Evolutionary conservation across 2,113 vertebrate species (phyloP), one percentile per base, ranked within the genome.

Genomic region (Pomatostomus ruficeps): DNA sequence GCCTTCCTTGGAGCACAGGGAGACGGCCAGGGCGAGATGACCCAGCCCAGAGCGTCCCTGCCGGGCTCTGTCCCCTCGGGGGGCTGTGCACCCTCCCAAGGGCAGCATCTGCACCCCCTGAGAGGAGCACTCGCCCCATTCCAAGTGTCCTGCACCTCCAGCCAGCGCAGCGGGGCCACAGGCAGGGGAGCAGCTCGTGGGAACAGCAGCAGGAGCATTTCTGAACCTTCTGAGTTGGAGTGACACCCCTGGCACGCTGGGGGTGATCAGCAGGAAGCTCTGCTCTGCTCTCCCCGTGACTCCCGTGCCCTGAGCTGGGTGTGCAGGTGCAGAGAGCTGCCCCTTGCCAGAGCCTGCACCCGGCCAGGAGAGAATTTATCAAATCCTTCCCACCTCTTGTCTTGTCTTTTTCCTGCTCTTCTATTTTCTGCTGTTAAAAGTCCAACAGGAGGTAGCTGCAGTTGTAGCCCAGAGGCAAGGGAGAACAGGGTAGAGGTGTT

Each of bases 341-440:
- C 28, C 45, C 42, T 78, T 6, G 6, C 59, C 81, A 36, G 55
- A 91, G 51, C 68, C 67, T 48, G 57, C 59, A 49, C 12, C 8
- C 89, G 70, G n/a, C 57, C 88, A 48, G 35, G 75, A 42, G 86
- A 91, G 75, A 31, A 59, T 79, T 88, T 63, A 81, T 40, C 91
- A 62, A 84, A 28, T 45, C 82, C 35, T 79, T 68, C 48, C 62
- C 81, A 26, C 55, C 52, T 90, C 73, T 92, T 35, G 15, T 85
- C 93, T 96, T 95, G 93, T 96, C 94, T 96, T 96, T 96, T 94
- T 77, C 92, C 85, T 94, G 93, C 85, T 59, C 61, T 76, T 89
- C 71, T 95, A 5, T 86, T 91, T 96, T 85, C 40, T 43, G 16
- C 35, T 57, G 36, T 81, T 87, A 65, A 62, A 82, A 62, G 52